Evolutionary conservation across 1,140 invertebrate species (phyloP).

Genomic region (Drosophila gunungcola): DNA sequence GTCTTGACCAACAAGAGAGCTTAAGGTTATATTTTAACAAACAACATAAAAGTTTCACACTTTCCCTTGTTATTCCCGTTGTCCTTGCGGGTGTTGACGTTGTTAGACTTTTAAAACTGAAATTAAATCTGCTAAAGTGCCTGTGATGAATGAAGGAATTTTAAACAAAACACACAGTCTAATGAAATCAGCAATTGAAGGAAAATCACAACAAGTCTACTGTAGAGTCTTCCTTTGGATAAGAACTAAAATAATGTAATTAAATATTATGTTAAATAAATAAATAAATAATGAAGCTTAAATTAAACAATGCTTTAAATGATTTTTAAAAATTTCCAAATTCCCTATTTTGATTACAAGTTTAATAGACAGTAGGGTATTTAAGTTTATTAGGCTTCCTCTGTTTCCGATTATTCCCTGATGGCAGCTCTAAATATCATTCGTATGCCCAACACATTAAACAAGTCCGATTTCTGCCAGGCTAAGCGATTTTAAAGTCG

Average conservation of each 20-base stretch:
- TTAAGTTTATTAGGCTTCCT: too few relatives aligned
- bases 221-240: not conserved
- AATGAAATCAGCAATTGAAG: not conserved
- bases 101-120: conserved; percentile 26
- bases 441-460: conserved; percentile 36
- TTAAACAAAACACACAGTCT: not conserved
- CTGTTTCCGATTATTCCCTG: not conserved
- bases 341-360: too few relatives aligned
- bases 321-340: too few relatives aligned
- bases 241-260: too few relatives aligned
- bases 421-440: conserved; percentile 53
- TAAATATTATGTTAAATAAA: too few relatives aligned
- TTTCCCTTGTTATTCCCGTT: conserved; percentile 38
- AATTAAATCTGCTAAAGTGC: conserved; percentile 28
- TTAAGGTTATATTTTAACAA: conserved; percentile 74
- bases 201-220: not conserved
- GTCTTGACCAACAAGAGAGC: conserved; percentile 52
- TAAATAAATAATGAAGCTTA: too few relatives aligned
- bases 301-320: too few relatives aligned
- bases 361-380: too few relatives aligned
- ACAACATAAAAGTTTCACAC: conserved; percentile 75
- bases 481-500: conserved; percentile 68
- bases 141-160: conserved; percentile 6
- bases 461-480: conserved; percentile 41
- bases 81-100: conserved; percentile 30